Evolutionary conservation across 2,797 vertebrate species (phyloP), one percentile per base, ranked within the genome.

Genomic region (Melanotaenia maccullochi): DNA sequence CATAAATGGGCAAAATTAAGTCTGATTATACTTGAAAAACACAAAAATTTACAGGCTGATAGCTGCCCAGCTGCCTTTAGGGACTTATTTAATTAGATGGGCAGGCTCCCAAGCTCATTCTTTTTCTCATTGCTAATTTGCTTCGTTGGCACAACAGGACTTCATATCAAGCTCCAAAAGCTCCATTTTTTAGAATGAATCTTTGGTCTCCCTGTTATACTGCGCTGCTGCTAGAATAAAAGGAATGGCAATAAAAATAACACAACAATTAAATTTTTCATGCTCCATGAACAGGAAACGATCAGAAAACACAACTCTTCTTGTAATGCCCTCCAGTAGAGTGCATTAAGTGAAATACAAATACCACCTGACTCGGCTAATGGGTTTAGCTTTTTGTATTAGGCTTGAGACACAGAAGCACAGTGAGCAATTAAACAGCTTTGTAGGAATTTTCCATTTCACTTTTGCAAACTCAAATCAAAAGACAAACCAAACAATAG

Each of bases 61-160:
- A 66, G 71, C 51, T 3, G 54, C 62, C 76, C 51, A 73, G 60
- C 49, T 62, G 32, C 59, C 84, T 85, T 79, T 13, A 28, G 86
- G 82, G 89, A 87, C 79, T 78, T 73, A 63, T 40, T 80, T 89
- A 87, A 90, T 91, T 85, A 87, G 85, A 79, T 25, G 30, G 82
- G 67, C 82, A 76, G 74, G 64, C 74, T 89, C 81, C 79, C 69
- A 69, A 75, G 59, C 54, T 76, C 78, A 76, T 65, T 36, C 56
- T 64, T 14, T 2, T 74, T 64, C 65, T 76, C 49, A 64, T 35
- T 42, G 70, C 71, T 87, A 76, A 87, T 87, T 85, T 83, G 61
- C 68, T 78, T 79, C 68, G 74, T 80, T 85, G 77, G 78, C 78
- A 73, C 52, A 49, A 73, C 63, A 72, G 61, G 70, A 82, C 75